Evolutionary conservation across 2,797 vertebrate genomes (phyloP).

Genomic region (Telmatherina bonti): DNA sequence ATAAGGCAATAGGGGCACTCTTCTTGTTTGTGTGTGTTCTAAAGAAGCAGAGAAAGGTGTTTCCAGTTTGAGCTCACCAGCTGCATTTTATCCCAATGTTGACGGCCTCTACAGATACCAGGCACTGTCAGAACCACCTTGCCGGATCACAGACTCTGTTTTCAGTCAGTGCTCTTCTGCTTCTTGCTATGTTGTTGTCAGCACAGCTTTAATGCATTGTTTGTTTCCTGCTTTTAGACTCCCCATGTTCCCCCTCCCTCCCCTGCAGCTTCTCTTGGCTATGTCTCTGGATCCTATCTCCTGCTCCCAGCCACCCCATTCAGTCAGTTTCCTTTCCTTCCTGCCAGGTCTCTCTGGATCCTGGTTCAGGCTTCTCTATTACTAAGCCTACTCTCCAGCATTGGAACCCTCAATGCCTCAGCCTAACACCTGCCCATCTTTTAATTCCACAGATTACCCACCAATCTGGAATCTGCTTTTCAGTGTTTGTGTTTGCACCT

Average conservation of each 20-base stretch:
- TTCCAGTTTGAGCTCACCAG: not conserved
- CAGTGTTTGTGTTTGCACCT: not conserved
- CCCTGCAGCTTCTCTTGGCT: not conserved
- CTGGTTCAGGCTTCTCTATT: not conserved
- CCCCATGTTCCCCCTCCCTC: not conserved
- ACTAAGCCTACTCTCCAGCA: not conserved
- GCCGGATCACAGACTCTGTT: no score
- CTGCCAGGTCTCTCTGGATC: not conserved
- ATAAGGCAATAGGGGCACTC: not conserved
- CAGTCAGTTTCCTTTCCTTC: not conserved
- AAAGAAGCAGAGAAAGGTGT: not conserved
- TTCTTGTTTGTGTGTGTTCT: not conserved
- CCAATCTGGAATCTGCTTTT: not conserved
- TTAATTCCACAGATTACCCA: not conserved
- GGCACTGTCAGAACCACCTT: not conserved
- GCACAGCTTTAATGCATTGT: not conserved
- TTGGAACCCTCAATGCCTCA: not conserved
- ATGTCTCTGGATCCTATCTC: not conserved
- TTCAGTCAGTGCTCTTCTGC: not conserved
- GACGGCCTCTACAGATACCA: not conserved
- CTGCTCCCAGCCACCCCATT: not conserved
- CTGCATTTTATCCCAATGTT: not conserved
- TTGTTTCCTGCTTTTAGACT: not conserved
- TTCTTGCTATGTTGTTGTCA: not conserved
- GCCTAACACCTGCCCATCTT: not conserved